Evolutionary conservation across 2,797 vertebrate genomes (phyloP).

Genomic region (Betta splendens): DNA sequence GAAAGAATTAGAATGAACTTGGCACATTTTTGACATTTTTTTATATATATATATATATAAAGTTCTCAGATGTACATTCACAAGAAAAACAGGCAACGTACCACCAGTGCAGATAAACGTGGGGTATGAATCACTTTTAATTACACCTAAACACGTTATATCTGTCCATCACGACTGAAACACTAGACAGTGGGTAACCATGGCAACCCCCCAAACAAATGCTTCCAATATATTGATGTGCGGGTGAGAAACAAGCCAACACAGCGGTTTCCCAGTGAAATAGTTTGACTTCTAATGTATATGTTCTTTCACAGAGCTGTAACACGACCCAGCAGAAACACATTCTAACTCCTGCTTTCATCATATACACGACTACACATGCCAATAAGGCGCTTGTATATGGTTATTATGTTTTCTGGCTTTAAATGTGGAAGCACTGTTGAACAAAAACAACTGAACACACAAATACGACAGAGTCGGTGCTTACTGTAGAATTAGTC

Average conservation of each 20-base stretch:
- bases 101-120: conserved; percentile 22
- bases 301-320: conserved; percentile 8
- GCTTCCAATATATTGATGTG: background rate
- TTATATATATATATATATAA: conserved; percentile 16
- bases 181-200: no score
- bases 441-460: conserved; percentile 23
- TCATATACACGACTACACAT: conserved; percentile 3
- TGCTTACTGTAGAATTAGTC: conserved; percentile 45
- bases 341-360: background rate
- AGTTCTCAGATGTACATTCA: conserved; percentile 44
- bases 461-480: conserved; percentile 34
- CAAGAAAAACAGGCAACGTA: conserved; percentile 49
- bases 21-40: conserved; percentile 43
- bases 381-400: conserved; percentile 18
- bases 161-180: conserved; percentile 2
- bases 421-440: conserved; percentile 21
- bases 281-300: conserved; percentile 28
- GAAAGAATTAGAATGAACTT: conserved; percentile 65
- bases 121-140: conserved; percentile 14
- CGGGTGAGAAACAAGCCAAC: conserved; percentile 17
- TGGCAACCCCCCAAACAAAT: conserved; percentile 6
- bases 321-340: conserved; percentile 22
- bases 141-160: conserved; percentile 25
- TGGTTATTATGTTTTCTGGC: conserved; percentile 26
- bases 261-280: conserved; percentile 11